Conservation (phyloP, 2,113 vertebrate species). For the Thunnus maccoyii region DNA sequence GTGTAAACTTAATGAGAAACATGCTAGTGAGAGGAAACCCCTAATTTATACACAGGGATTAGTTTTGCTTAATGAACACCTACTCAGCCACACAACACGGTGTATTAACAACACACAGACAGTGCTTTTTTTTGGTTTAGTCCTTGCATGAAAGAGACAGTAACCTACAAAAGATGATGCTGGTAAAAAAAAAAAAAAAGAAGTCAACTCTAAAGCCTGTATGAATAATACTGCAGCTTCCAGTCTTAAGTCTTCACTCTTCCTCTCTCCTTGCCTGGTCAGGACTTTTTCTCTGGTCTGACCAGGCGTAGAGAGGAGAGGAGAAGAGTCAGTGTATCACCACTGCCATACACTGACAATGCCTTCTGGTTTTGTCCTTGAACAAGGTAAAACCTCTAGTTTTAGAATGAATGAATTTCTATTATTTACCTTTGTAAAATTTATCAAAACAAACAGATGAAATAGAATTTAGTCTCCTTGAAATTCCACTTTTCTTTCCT, state of each 20-base stretch:
- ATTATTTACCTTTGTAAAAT: no score
- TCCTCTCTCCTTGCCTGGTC: constrained; percentile 13
- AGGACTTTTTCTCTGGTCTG: constrained; percentile 12
- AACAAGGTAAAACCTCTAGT: background rate
- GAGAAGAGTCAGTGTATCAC: no score
- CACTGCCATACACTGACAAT: constrained; percentile 1
- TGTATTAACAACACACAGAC: constrained; percentile 1
- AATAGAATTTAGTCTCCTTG: no score
- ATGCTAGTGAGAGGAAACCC: constrained; percentile 2
- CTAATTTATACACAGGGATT: constrained; percentile 14
- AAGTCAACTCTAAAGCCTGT: background rate
- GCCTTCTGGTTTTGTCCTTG: constrained; percentile 17
- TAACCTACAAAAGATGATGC: background rate
- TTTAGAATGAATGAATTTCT: no score
- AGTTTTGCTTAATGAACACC: constrained; percentile 23
- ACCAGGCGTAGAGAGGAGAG: background rate
- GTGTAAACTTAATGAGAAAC: constrained; percentile 20
- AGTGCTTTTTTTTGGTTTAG: constrained; percentile 3
- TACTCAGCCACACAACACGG: background rate
- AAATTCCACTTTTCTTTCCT: no score
- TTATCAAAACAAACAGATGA: no score
- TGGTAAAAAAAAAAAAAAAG: background rate
- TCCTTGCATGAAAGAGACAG: background rate
- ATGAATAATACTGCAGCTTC: constrained; percentile 5
- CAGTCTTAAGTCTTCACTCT: background rate